Evolutionary conservation across 2,113 vertebrate genomes (phyloP), one percentile per base, ranked within the genome.

Genomic region (Oenanthe melanoleuca): DNA sequence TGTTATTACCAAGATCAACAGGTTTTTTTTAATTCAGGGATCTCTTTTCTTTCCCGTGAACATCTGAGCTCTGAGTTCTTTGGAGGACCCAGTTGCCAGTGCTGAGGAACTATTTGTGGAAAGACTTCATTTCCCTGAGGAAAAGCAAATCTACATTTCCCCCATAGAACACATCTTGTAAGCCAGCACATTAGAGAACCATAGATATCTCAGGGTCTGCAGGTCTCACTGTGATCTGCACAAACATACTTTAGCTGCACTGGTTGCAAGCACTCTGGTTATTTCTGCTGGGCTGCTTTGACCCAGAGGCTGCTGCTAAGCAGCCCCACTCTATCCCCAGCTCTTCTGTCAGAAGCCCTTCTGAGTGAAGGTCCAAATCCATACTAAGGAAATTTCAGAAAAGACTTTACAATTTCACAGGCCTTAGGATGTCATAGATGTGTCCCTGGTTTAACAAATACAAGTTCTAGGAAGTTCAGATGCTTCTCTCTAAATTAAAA

Each of bases 71-170:
- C 53, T 74, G 53, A 89, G 56, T 60, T 90, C 52, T 87, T 79
- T 74, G 69, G 52, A 67, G 34, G 42, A 49, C 26, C 47, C 33
- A 22, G 59, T 2, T 89, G 82, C 47, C 66, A 88, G 25, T 17
- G 4, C 59, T 9, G 5, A 94, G 37, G 56, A 88, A 63, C 64
- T 90, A 63, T 34, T 31, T 74, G 71, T 34, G 26, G 38, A 77
- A 49, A 84, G 70, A 63, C 17, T 17, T 89, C 33, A 44, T 47
- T 87, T 63, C 47, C 66, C 61, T 11, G 17, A 72, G 59, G 86
- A 79, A 85, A 87, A 56, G 24, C 47, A 94, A 93, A 84, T 55
- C 73, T 81, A 25, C 33, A 72, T 78, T 66, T 89, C 38, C 70
- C 78, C 31, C 47, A 14, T n/a, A 28, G 67, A 75, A 80, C 40